Evolutionary conservation across 1,140 invertebrate genomes (phyloP).

Genomic region (Eriosoma lanigerum): DNA sequence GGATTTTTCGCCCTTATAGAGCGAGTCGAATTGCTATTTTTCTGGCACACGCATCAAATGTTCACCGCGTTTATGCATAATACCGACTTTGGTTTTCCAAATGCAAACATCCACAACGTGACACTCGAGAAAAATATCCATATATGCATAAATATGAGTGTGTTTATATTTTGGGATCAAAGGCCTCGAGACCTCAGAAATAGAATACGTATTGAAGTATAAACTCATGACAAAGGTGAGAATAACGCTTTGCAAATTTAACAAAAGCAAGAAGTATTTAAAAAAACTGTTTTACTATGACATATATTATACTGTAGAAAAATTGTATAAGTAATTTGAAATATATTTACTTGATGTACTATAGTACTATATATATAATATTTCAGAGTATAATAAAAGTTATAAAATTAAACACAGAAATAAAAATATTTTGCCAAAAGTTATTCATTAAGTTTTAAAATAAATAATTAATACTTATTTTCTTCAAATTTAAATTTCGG

Average conservation of each 20-base stretch:
- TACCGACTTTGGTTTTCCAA: conserved; percentile 29
- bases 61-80: conserved; percentile 2
- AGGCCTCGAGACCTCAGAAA: conserved; percentile 26
- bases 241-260: not conserved
- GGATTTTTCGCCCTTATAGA: conserved; percentile 42
- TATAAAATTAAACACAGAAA: no score
- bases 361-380: no score
- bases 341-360: no score
- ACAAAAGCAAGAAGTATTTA: not conserved
- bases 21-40: conserved; percentile 20
- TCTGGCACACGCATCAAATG: conserved; percentile 30
- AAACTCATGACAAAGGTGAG: not conserved
- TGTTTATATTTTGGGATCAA: conserved; percentile 6
- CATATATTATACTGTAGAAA: no score
- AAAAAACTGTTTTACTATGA: no score
- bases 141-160: not conserved
- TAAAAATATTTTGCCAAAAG: no score
- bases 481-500: no score
- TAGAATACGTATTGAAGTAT: not conserved
- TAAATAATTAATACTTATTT: no score
- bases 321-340: no score
- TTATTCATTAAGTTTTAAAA: no score
- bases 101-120: conserved; percentile 45
- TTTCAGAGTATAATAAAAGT: no score
- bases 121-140: conserved; percentile 16